Evolutionary conservation across 2,797 vertebrate species (phyloP).

Genomic region (Cirrhinus molitorella): DNA sequence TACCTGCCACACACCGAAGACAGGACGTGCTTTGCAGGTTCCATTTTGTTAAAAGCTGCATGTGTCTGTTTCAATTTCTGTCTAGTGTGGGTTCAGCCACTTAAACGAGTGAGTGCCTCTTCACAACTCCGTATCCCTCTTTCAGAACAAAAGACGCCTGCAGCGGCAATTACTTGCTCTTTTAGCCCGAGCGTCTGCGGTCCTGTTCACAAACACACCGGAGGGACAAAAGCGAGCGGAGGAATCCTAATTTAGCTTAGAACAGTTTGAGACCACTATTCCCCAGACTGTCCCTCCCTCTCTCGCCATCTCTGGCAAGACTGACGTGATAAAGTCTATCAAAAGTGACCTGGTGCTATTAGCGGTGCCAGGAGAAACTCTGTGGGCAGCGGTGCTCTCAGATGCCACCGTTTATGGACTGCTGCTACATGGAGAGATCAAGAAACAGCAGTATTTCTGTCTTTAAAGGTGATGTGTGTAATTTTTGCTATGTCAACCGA

Average conservation of each 20-base stretch:
- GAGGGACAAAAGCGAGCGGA: conserved; percentile 31
- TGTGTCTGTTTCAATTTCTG: conserved; percentile 35
- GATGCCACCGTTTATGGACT: not conserved
- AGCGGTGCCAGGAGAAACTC: conserved; percentile 24
- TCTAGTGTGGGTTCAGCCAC: conserved; percentile 25
- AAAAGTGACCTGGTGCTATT: not conserved
- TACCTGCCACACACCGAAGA: conserved; percentile 20
- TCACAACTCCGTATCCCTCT: conserved; percentile 33
- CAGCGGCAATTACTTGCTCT: conserved; percentile 51
- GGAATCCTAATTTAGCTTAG: conserved; percentile 37
- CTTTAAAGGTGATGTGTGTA: not conserved
- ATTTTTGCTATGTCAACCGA: not conserved
- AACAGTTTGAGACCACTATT: conserved; percentile 24
- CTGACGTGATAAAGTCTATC: conserved; percentile 6
- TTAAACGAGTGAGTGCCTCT: conserved; percentile 34
- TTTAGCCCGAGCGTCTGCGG: conserved; percentile 16
- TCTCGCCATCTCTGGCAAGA: conserved; percentile 10
- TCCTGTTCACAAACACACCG: conserved; percentile 34
- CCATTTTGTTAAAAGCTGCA: conserved; percentile 40
- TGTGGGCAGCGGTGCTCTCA: not conserved
- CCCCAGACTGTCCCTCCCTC: not conserved
- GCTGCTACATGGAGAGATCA: not conserved
- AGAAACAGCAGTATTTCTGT: not conserved
- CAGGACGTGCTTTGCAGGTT: not conserved
- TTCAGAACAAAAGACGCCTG: conserved; percentile 41